Base-by-base conservation (phyloP, 2,888 invertebrate species). In the Harmothoe impar region DNA sequence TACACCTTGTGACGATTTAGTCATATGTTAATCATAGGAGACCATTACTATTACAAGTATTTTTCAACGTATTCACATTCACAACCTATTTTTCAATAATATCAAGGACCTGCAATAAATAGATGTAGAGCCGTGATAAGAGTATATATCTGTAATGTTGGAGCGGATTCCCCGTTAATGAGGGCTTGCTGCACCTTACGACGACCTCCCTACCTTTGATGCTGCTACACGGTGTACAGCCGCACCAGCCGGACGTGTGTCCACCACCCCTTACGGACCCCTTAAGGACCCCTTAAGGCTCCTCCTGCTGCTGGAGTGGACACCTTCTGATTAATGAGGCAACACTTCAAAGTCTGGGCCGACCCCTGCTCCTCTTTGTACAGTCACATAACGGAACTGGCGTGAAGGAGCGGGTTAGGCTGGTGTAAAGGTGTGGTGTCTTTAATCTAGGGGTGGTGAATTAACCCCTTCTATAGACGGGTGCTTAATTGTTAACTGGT, bases 401-500 rank as follows among this genome's bases (percentile, higher is more conserved):
- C 54, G 10, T 54, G 54, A 54, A 54, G 54, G 20, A 62, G 15
- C 10, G 62, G 15, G 3, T 62, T 62, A 62, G 62, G 62, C 3
- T 62, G 62, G 3, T 62, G 10, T 43, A 43, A 62, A n/a, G n/a
- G 62, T n/a, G 62, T 62, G 5, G 62, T n/a, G 23, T 62, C 62
- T 62, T 62, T 62, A 62, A 62, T 62, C 62, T 62, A 62, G 3
- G 3, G 62, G 62, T n/a, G 62, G 62, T n/a, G n/a, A 62, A 62
- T 62, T 62, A n/a, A 62, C 10, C 62, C 62, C 23, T 62, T 43
- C 43, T 7, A 10, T 43, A 43, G 43, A 43, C 10, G 43, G 43
- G 43, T 43, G 43, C 10, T 43, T n/a, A n/a, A n/a, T n/a, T 43
- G 43, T 43, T 43, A 43, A 10, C 3, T 43, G 43, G 10, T 43